Percentiles rank a stretch among this genome's conserved stretches.
Conservation (phyloP, 2,797 vertebrate species). For the Thripadectes ignobilis region DNA sequence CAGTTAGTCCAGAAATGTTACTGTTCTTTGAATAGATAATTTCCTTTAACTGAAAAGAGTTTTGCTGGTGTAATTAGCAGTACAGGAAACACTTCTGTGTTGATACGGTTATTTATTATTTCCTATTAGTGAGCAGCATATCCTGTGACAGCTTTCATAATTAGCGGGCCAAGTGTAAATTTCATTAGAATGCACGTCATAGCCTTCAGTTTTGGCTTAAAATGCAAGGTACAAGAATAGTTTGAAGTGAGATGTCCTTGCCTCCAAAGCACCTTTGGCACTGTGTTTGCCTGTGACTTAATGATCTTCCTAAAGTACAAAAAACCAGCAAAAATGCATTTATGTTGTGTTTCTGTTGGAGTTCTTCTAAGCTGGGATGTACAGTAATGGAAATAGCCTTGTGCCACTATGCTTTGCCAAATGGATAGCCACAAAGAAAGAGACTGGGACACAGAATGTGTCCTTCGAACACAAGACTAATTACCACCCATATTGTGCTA, state of each 20-base stretch:
- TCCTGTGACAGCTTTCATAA: constrained; percentile 59
- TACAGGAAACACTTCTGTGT: constrained; percentile 69
- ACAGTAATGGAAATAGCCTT: neutral
- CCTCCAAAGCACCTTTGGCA: neutral
- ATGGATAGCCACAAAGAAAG: neutral
- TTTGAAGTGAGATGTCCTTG: neutral
- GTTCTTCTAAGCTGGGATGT: neutral
- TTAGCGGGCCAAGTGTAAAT: constrained; percentile 12
- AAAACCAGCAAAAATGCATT: neutral
- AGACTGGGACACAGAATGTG: neutral
- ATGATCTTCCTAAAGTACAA: neutral
- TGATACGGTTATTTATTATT: constrained; percentile 72
- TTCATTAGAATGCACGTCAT: constrained; percentile 2
- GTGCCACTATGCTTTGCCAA: neutral
- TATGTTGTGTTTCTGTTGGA: neutral
- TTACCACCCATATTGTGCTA: neutral
- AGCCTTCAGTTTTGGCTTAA: neutral
- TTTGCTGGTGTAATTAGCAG: constrained; percentile 62
- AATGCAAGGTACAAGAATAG: neutral
- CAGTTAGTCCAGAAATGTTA: constrained; percentile 36
- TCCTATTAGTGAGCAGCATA: constrained; percentile 65
- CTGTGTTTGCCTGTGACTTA: neutral
- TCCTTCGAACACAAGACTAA: neutral
- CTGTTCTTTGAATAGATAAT: constrained; percentile 59
- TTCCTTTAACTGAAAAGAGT: constrained; percentile 60